Evolutionary conservation across 2,888 invertebrate species (phyloP).

Genomic region (Liposcelis brunnea): DNA sequence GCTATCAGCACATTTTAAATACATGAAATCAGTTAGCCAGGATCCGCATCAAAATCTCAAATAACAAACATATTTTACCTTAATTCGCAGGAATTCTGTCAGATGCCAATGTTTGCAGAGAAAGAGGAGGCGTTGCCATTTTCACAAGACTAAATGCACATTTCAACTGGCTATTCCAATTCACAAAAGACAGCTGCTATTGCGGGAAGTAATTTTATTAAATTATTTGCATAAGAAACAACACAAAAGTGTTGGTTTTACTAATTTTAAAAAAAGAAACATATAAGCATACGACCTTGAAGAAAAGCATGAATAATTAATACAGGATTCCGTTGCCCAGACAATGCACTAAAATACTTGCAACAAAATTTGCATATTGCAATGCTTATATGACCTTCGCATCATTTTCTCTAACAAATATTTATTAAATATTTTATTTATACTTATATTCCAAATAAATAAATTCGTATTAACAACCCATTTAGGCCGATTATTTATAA

Average conservation of each 20-base stretch:
- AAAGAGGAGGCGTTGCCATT: slow-evolving; percentile 26
- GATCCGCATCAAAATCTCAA: no score
- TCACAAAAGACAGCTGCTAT: slow-evolving; percentile 38
- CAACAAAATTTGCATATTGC: no score
- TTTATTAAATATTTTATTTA: no score
- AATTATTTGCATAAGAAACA: slow-evolving; percentile 1
- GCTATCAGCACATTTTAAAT: slow-evolving; percentile 4
- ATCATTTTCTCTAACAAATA: no score
- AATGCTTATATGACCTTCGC: no score
- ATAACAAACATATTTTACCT: no score
- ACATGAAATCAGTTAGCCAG: slow-evolving; percentile 7
- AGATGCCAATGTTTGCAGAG: slow-evolving; percentile 31
- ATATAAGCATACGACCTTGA: not conserved
- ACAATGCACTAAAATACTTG: no score
- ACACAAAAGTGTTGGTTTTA: not conserved
- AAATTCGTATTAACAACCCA: no score
- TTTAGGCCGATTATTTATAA: no score
- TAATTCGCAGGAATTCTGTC: slow-evolving; percentile 31
- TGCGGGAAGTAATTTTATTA: slow-evolving; percentile 23
- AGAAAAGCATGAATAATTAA: not conserved
- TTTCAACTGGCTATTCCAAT: slow-evolving; percentile 36
- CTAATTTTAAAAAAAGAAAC: not conserved
- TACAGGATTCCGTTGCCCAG: not conserved
- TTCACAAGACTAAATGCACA: slow-evolving; percentile 35
- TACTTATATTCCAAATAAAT: no score